phyloP scores from a whole-genome alignment of 1,140 invertebrate genomes.

The Sinonovacula constricta region DNA sequence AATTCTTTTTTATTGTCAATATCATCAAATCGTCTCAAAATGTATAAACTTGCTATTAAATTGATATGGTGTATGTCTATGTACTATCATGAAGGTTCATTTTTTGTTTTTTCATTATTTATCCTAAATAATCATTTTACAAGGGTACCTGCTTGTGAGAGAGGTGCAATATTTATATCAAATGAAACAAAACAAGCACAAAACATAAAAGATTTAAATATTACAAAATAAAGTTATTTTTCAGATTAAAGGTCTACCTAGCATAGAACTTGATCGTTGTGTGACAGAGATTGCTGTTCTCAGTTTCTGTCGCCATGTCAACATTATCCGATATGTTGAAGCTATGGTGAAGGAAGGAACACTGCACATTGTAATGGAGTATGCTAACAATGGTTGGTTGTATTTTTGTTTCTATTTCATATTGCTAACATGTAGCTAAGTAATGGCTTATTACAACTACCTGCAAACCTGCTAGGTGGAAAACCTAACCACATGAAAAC shows the following conservation, averaged over 20 bases:
- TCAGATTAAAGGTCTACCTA: conserved; percentile 76
- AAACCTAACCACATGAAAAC: no score
- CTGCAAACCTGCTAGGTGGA: no score
- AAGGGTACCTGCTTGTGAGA: conserved; percentile 18
- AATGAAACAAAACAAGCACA: background rate
- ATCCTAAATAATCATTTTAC: no score
- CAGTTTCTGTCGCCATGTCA: conserved; percentile 79
- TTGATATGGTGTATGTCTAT: no score
- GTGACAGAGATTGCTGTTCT: conserved; percentile 78
- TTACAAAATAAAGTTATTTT: conserved; percentile 3
- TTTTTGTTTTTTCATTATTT: no score
- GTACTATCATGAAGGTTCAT: no score
- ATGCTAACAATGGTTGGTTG: conserved; percentile 80
- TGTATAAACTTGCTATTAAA: no score
- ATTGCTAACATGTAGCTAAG: background rate
- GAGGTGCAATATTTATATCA: background rate
- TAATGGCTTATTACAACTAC: no score
- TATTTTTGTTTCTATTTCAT: no score
- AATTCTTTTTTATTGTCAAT: no score
- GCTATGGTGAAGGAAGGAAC: conserved; percentile 77
- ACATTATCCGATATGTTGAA: conserved; percentile 79
- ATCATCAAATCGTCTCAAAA: no score
- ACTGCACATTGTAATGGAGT: conserved; percentile 81
- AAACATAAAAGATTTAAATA: background rate
- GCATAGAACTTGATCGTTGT: conserved; percentile 80